phyloP scores from a whole-genome alignment of 2,888 invertebrate species.

The Lumbricus terrestris region DNA sequence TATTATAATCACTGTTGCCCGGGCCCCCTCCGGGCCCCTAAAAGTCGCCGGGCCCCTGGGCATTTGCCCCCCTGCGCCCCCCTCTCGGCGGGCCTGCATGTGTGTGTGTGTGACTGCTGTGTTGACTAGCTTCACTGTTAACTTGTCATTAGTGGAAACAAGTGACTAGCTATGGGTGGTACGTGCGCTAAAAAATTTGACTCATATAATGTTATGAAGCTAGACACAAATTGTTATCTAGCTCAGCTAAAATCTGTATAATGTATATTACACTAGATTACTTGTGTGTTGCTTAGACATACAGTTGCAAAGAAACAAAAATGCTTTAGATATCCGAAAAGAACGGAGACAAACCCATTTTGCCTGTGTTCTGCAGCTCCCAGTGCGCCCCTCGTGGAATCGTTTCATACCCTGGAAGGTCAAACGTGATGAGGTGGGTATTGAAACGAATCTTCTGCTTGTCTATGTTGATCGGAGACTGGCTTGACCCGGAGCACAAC shows the following conservation, averaged over 20 bases:
- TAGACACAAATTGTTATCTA: neutral
- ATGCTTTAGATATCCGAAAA: neutral
- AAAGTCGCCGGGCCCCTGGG: too few relatives aligned
- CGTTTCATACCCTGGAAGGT: constrained; percentile 36
- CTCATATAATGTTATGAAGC: neutral
- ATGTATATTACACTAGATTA: neutral
- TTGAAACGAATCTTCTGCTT: constrained; percentile 29
- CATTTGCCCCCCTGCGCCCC: too few relatives aligned
- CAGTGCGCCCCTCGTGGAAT: constrained; percentile 37
- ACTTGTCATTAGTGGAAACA: too few relatives aligned
- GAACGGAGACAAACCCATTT: constrained; percentile 26
- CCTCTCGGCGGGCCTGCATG: too few relatives aligned
- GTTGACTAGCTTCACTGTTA: too few relatives aligned
- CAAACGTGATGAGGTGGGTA: constrained; percentile 34
- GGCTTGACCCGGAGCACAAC: constrained; percentile 24
- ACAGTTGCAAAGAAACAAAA: neutral
- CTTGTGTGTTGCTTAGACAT: neutral
- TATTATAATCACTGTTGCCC: too few relatives aligned
- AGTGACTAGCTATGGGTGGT: too few relatives aligned
- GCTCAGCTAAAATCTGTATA: neutral
- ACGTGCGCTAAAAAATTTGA: too few relatives aligned
- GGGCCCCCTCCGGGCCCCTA: too few relatives aligned
- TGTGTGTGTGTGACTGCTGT: too few relatives aligned
- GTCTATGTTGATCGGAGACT: constrained; percentile 36
- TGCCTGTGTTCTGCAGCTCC: constrained; percentile 38